These are phyloP conservation scores for Cololabis saira DNA, from an alignment of 2,113 vertebrate genomes.

Conservation along the genomic window DNA sequence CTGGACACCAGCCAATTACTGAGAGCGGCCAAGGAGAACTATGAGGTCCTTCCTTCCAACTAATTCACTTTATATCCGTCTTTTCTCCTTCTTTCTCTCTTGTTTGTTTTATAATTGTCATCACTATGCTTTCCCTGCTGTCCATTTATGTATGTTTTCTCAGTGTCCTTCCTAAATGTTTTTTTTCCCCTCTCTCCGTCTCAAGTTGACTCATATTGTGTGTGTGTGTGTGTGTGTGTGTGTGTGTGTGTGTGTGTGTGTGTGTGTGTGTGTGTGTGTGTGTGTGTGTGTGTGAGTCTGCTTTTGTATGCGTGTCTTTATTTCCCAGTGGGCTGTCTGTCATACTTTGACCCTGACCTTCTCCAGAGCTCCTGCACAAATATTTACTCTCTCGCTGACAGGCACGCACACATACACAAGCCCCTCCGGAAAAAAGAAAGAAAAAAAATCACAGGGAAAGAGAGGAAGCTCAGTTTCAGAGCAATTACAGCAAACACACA, in stretches of 20 bases:
- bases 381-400: slow-evolving; percentile 77
- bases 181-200: slow-evolving; percentile 23
- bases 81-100: slow-evolving; percentile 21
- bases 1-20: slow-evolving; percentile 73
- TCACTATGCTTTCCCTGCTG: slow-evolving; percentile 21
- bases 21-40: slow-evolving; percentile 63
- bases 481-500: slow-evolving; percentile 66
- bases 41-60: slow-evolving; percentile 26
- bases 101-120: slow-evolving; percentile 7
- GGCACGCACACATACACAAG: slow-evolving; percentile 41
- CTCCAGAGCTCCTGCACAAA: slow-evolving; percentile 78
- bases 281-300: slow-evolving; percentile 17
- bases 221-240: slow-evolving; percentile 17
- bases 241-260: slow-evolving; percentile 44
- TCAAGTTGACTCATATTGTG: slow-evolving; percentile 25
- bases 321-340: slow-evolving; percentile 78
- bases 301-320: slow-evolving; percentile 61
- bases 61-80: slow-evolving; percentile 48
- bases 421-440: slow-evolving; percentile 8
- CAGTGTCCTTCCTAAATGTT: slow-evolving; percentile 27
- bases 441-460: slow-evolving; percentile 20
- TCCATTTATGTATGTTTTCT: slow-evolving; percentile 30
- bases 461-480: slow-evolving; percentile 57
- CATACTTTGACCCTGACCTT: slow-evolving; percentile 81
- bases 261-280: slow-evolving; percentile 11